A percentile compares a stretch with the other conserved stretches of the same genome.
phyloP scores from a whole-genome alignment of 2,113 vertebrate species.

The Petrocephalus microphthalmus region DNA sequence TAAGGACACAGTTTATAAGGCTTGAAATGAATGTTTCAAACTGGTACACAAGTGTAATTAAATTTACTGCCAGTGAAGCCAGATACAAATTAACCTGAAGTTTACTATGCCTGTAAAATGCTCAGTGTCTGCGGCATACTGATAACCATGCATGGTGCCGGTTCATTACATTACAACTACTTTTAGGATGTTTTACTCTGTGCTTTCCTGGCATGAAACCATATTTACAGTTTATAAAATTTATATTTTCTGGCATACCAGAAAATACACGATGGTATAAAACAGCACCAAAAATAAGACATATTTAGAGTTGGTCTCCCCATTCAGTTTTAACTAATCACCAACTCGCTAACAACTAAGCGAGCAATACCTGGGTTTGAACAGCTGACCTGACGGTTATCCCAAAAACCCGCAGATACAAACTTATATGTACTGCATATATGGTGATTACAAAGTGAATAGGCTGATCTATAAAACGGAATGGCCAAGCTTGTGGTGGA shows the following conservation, averaged over 20 bases:
- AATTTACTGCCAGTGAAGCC: not conserved
- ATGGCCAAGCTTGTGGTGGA: not conserved
- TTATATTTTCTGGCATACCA: no score
- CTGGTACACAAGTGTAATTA: not conserved
- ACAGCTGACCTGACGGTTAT: no score
- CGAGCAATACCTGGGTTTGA: not conserved
- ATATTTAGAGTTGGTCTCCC: not conserved
- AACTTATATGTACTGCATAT: not conserved
- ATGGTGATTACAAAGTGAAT: not conserved
- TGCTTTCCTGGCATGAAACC: not conserved
- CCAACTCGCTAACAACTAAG: not conserved
- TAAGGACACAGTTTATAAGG: not conserved
- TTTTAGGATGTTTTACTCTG: not conserved
- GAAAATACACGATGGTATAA: not conserved
- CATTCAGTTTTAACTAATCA: not conserved
- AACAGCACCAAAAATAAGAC: not conserved
- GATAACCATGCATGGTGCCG: not conserved
- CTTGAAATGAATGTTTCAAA: not conserved
- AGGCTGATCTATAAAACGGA: not conserved
- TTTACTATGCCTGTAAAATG: not conserved
- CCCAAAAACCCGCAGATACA: not conserved
- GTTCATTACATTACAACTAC: not conserved
- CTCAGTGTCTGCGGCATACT: not conserved
- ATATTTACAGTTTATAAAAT: no score
- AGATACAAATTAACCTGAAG: not conserved